phyloP scores from a whole-genome alignment of 2,113 vertebrate species.

The Triplophysa tibetana region DNA sequence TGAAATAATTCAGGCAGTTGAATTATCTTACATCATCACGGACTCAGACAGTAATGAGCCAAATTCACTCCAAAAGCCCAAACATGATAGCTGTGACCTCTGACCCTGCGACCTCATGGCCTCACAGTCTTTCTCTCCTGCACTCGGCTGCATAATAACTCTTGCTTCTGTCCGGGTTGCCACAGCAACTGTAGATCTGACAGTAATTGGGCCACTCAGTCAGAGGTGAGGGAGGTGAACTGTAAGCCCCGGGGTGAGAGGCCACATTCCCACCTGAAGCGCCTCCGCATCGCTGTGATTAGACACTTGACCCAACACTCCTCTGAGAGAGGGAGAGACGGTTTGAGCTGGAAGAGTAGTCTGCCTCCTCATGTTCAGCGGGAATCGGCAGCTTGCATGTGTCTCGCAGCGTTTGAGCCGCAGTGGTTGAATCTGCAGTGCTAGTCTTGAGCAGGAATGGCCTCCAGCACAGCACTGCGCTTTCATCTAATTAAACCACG shows the following conservation, averaged over 20 bases:
- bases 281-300: slow-evolving; percentile 37
- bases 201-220: slow-evolving; percentile 44
- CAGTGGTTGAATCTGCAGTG: background rate
- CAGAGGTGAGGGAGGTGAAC: slow-evolving; percentile 20
- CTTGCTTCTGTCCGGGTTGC: slow-evolving; percentile 16
- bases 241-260: slow-evolving; percentile 36
- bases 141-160: background rate
- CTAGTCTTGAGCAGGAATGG: slow-evolving; percentile 9
- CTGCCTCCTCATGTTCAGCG: background rate
- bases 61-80: background rate
- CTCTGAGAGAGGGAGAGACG: slow-evolving; percentile 15
- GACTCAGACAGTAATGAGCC: background rate
- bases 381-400: background rate
- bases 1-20: background rate
- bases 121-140: slow-evolving; percentile 20
- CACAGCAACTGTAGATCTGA: slow-evolving; percentile 19
- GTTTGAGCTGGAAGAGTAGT: background rate
- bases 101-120: background rate
- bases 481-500: slow-evolving; percentile 41
- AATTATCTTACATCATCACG: background rate
- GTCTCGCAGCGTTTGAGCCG: slow-evolving; percentile 7
- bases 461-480: slow-evolving; percentile 3
- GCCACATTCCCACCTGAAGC: slow-evolving; percentile 28
- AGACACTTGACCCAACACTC: slow-evolving; percentile 40
- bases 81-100: slow-evolving; percentile 10